Evolutionary conservation across 1,140 invertebrate species (phyloP).

Genomic region (Thaumetopoea pityocampa): DNA sequence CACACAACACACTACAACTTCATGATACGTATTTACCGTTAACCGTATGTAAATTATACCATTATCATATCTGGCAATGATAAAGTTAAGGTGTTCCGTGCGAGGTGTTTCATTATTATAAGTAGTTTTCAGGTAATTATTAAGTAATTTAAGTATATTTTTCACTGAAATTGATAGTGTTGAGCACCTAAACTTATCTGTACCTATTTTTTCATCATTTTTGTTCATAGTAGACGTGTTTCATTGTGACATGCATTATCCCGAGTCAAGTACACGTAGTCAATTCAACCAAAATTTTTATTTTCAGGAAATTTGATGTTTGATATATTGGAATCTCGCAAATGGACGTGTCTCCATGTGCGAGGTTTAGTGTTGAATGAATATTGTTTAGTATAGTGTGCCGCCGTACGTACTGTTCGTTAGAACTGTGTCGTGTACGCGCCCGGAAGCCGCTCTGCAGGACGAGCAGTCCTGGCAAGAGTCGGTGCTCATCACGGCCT

Average conservation of each 20-base stretch:
- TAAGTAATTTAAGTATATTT: slow-evolving; percentile 34
- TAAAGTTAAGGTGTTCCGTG: slow-evolving; percentile 73
- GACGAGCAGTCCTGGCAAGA: slow-evolving; percentile 9
- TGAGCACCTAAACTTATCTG: slow-evolving; percentile 63
- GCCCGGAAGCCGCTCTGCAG: slow-evolving; percentile 39
- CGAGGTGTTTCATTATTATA: slow-evolving; percentile 44
- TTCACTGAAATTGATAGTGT: slow-evolving; percentile 43
- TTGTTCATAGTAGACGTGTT: slow-evolving; percentile 37
- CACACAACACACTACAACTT: slow-evolving; percentile 31
- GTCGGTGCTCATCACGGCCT: slow-evolving; percentile 35
- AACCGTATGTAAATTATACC: slow-evolving; percentile 10
- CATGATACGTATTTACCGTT: slow-evolving; percentile 1
- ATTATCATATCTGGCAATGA: slow-evolving; percentile 43
- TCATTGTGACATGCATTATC: slow-evolving; percentile 24
- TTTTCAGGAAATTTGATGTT: slow-evolving; percentile 22
- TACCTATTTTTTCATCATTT: slow-evolving; percentile 53
- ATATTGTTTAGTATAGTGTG: slow-evolving; percentile 3
- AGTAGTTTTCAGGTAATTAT: slow-evolving; percentile 23
- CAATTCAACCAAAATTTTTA: slow-evolving; percentile 15
- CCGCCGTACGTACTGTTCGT: slow-evolving; percentile 22
- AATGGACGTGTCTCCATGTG: slow-evolving; percentile 13
- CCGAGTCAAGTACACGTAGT: slow-evolving; percentile 14
- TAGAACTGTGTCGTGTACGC: slow-evolving; percentile 32
- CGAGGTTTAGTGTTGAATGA: slow-evolving; percentile 21
- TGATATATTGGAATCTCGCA: slow-evolving; percentile 23